Conservation (phyloP, 2,797 vertebrate species). For the Avahi laniger region DNA sequence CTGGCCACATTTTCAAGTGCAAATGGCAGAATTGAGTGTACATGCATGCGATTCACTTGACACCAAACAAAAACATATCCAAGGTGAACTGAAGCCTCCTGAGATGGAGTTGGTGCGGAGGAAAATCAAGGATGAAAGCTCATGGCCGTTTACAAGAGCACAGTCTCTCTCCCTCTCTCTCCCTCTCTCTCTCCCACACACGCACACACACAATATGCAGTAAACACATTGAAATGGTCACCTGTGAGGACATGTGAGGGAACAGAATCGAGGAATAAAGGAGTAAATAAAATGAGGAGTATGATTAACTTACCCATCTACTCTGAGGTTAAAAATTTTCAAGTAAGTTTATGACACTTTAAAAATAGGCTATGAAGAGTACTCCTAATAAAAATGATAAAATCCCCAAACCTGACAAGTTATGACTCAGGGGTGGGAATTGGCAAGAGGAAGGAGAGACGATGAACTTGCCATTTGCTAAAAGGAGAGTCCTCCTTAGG, state of each 20-base stretch:
- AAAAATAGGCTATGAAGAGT: neutral
- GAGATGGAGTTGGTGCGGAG: neutral
- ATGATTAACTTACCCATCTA: neutral
- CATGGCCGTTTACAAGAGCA: neutral
- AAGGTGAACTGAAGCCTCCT: conserved; percentile 29
- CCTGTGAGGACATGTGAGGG: neutral
- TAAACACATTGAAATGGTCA: neutral
- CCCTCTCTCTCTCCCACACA: neutral
- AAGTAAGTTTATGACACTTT: neutral
- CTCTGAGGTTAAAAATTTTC: neutral
- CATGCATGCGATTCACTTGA: neutral
- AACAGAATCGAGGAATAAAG: neutral
- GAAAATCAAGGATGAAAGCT: neutral
- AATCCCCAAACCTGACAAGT: neutral
- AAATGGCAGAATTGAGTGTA: neutral
- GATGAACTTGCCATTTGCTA: neutral
- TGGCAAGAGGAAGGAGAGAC: neutral
- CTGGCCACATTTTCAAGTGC: neutral
- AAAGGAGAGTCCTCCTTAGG: neutral
- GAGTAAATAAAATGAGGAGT: neutral
- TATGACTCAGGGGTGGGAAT: neutral
- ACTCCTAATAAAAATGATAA: neutral
- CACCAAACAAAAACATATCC: neutral
- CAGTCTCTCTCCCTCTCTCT: neutral
- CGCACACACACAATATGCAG: neutral